These are phyloP conservation scores for Thunnus maccoyii DNA, from an alignment of 2,113 vertebrate genomes.

Conservation along the genomic window DNA sequence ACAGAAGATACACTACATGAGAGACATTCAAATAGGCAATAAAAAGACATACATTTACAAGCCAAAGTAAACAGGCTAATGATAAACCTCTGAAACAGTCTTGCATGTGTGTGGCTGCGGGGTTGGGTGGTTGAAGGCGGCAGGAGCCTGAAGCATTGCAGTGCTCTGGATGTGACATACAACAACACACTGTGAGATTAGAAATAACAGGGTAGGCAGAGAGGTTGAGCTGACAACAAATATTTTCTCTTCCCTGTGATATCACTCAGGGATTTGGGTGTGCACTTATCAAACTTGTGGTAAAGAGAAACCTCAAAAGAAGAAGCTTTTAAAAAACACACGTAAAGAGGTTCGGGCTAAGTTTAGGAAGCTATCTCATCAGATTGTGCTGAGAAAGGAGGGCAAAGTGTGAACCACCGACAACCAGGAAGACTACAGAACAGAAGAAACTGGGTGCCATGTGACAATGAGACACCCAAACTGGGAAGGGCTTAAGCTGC, in stretches of 20 bases:
- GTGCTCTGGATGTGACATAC: constrained; percentile 57
- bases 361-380: constrained; percentile 28
- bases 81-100: constrained; percentile 60
- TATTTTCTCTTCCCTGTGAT: constrained; percentile 31
- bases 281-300: constrained; percentile 13
- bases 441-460: constrained; percentile 48
- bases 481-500: constrained; percentile 55
- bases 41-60: constrained; percentile 76
- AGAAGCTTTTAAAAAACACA: constrained; percentile 34
- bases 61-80: constrained; percentile 67
- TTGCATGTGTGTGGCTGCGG: constrained; percentile 35
- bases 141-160: constrained; percentile 45
- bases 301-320: constrained; percentile 4
- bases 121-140: constrained; percentile 41
- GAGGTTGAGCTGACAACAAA: constrained; percentile 20
- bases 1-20: constrained; percentile 78
- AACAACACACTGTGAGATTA: constrained; percentile 50
- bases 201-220: constrained; percentile 36
- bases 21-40: constrained; percentile 68
- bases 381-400: constrained; percentile 46
- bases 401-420: constrained; percentile 51
- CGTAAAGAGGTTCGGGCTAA: constrained; percentile 3
- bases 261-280: constrained; percentile 29
- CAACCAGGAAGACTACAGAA: constrained; percentile 75
- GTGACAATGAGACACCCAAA: constrained; percentile 52